Conservation (phyloP, 2,113 vertebrate species). For the mouse (Mus musculus) region DNA sequence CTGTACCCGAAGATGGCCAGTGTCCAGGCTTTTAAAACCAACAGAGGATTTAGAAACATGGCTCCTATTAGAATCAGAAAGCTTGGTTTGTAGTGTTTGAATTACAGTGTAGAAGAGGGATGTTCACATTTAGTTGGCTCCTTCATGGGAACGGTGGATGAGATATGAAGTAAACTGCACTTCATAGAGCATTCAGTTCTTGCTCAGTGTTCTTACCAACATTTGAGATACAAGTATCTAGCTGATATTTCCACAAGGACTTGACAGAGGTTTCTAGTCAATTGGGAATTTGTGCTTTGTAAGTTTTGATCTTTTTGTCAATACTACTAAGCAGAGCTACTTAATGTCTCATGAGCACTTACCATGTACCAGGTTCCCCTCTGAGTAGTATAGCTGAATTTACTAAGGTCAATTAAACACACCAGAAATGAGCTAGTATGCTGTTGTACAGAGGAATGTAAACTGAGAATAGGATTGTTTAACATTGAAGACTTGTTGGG, state of each 20-base stretch:
- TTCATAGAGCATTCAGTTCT: neutral
- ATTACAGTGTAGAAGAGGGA: neutral
- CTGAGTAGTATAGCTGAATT: neutral
- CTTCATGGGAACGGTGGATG: neutral
- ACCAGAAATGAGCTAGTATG: neutral
- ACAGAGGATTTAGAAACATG: neutral
- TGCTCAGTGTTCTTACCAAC: neutral
- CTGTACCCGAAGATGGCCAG: neutral
- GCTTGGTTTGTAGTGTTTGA: neutral
- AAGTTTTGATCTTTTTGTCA: neutral
- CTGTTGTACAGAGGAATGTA: neutral
- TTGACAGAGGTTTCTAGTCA: neutral
- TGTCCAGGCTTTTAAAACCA: neutral
- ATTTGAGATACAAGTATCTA: neutral
- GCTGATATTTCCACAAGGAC: neutral
- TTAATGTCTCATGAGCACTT: neutral
- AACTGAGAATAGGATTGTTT: neutral
- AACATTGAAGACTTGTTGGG: neutral
- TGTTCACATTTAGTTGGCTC: neutral
- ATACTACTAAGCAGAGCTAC: neutral
- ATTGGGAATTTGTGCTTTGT: neutral
- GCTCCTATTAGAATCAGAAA: neutral
- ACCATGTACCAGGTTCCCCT: neutral
- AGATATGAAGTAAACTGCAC: fast-evolving
- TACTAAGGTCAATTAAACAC: neutral